These are phyloP conservation scores for Lasioglossum morio DNA, from an alignment of 2,888 invertebrate species.

Conservation along the genomic window DNA sequence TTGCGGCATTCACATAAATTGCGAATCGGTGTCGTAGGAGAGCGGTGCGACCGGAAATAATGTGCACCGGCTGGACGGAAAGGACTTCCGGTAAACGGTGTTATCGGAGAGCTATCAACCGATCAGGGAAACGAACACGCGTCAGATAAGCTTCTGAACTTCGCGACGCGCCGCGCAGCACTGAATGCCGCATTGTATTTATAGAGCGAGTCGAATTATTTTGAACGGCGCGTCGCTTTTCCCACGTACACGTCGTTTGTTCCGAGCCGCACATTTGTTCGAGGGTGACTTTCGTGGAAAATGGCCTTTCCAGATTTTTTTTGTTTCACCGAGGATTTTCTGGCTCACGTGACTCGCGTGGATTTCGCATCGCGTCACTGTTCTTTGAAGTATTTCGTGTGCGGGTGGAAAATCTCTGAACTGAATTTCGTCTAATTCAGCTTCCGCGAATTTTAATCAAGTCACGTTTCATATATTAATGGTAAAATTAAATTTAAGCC, in stretches of 20 bases:
- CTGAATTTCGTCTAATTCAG: neutral
- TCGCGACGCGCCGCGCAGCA: slow-evolving; percentile 82
- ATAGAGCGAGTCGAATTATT: slow-evolving; percentile 83
- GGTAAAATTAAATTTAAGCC: neutral
- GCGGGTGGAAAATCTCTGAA: neutral
- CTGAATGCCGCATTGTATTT: slow-evolving; percentile 85
- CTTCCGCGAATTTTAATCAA: neutral
- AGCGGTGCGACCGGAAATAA: neutral
- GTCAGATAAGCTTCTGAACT: slow-evolving; percentile 75
- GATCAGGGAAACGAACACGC: slow-evolving; percentile 17
- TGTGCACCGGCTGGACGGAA: neutral
- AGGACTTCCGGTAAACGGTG: neutral
- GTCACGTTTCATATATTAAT: neutral
- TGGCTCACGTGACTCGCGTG: neutral
- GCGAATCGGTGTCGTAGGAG: neutral
- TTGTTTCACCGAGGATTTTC: neutral
- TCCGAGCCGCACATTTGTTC: slow-evolving; percentile 35
- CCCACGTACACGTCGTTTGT: slow-evolving; percentile 73
- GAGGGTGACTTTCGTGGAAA: slow-evolving; percentile 24
- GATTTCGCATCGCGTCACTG: neutral
- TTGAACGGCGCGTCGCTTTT: slow-evolving; percentile 79
- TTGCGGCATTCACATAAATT: neutral
- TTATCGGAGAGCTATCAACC: slow-evolving; percentile 28
- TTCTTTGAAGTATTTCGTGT: neutral
- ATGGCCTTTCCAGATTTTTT: neutral